Evolutionary conservation across 2,797 vertebrate species (phyloP).

Genomic region (Liasis olivaceus): DNA sequence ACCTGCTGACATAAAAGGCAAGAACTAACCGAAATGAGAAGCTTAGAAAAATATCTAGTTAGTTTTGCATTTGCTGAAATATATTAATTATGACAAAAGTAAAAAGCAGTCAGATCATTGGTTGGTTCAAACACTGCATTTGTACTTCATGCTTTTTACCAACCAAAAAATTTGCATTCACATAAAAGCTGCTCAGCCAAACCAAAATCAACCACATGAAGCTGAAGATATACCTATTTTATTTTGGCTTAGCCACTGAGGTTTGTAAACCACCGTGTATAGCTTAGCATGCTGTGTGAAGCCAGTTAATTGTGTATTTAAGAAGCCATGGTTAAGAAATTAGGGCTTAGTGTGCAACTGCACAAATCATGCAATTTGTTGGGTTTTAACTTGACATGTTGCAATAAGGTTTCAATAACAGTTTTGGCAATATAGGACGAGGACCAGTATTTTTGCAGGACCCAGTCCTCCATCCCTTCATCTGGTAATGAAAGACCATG

Average conservation of each 20-base stretch:
- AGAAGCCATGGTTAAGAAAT: neutral
- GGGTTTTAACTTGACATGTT: neutral
- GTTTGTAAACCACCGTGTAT: neutral
- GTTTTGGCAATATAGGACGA: neutral
- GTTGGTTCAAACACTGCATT: neutral
- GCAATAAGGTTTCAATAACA: neutral
- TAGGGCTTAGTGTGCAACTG: neutral
- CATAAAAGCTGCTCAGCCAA: neutral
- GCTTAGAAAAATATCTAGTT: conserved; percentile 17
- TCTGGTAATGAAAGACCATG: no score
- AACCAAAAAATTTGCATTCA: neutral
- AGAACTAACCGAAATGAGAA: conserved; percentile 4
- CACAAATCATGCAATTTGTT: neutral
- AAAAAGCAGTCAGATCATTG: neutral
- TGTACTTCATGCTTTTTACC: neutral
- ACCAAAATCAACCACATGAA: neutral
- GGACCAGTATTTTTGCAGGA: neutral
- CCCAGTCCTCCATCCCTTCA: no score
- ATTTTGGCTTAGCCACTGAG: neutral
- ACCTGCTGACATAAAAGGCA: conserved; percentile 25
- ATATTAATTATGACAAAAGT: conserved; percentile 15
- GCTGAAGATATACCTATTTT: neutral
- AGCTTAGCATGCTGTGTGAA: neutral
- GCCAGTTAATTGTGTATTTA: neutral
- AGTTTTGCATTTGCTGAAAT: neutral